These are phyloP conservation scores for Camponotus fellah DNA, from an alignment of 2,888 invertebrate species.

Conservation along the genomic window DNA sequence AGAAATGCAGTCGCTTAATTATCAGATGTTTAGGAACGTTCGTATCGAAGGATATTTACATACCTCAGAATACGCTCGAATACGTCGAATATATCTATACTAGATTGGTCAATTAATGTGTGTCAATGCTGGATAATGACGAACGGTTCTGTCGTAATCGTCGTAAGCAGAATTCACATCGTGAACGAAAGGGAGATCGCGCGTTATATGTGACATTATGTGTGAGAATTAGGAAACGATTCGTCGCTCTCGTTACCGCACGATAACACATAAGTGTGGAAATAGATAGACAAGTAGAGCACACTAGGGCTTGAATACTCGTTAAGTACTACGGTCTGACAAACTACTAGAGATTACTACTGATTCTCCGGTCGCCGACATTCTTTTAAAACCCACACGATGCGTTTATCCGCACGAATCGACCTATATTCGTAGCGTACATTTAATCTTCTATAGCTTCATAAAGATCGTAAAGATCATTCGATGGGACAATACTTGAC, in stretches of 20 bases:
- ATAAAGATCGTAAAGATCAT: background rate
- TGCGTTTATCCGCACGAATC: constrained; percentile 14
- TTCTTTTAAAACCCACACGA: background rate
- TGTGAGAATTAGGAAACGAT: constrained; percentile 42
- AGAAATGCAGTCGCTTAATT: background rate
- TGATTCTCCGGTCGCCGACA: background rate
- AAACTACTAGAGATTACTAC: constrained; percentile 31
- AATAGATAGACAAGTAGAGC: constrained; percentile 39
- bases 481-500: background rate
- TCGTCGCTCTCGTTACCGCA: constrained; percentile 13
- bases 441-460: background rate
- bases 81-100: background rate
- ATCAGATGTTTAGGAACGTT: background rate
- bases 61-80: constrained; percentile 20
- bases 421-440: background rate
- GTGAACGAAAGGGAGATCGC: constrained; percentile 11
- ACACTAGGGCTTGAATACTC: constrained; percentile 26
- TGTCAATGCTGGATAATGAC: constrained; percentile 23
- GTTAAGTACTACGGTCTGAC: constrained; percentile 21
- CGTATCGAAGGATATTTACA: background rate
- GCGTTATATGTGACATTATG: constrained; percentile 4
- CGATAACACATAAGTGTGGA: background rate
- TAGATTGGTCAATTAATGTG: constrained; percentile 14
- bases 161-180: constrained; percentile 4
- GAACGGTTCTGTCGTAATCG: constrained; percentile 19